Percentiles rank a stretch among this genome's conserved stretches.
These are phyloP conservation scores for Rhineura floridana DNA, from an alignment of 2,113 vertebrate genomes.

Conservation along the genomic window DNA sequence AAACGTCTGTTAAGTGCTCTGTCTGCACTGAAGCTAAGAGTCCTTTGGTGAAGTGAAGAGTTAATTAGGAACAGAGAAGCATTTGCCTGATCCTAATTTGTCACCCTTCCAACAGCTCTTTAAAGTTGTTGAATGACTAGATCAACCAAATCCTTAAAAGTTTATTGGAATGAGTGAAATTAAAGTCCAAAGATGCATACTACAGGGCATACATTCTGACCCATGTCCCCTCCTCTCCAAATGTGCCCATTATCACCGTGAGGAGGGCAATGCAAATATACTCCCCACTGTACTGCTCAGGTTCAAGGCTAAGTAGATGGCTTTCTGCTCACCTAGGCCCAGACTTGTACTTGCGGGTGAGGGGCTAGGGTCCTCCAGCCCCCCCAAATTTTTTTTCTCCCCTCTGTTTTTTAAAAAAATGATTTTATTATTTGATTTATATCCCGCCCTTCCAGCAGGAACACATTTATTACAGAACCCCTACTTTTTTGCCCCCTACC, in stretches of 20 bases:
- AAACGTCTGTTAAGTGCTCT: neutral
- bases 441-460: too few relatives aligned
- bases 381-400: too few relatives aligned
- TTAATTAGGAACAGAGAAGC: neutral
- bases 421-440: too few relatives aligned
- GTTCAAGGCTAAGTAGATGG: neutral
- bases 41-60: neutral
- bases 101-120: neutral
- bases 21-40: neutral
- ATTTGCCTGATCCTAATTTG: neutral
- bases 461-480: too few relatives aligned
- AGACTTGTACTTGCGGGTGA: too few relatives aligned
- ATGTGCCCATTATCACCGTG: too few relatives aligned
- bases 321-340: neutral
- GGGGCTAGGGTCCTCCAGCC: too few relatives aligned
- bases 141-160: too few relatives aligned
- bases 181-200: neutral
- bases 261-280: too few relatives aligned
- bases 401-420: too few relatives aligned
- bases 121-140: too few relatives aligned
- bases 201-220: neutral
- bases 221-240: neutral
- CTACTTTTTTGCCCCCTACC: too few relatives aligned
- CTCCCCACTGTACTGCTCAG: neutral
- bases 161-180: neutral